phyloP scores from a whole-genome alignment of 2,888 invertebrate species.

The Xestia ashworthii region DNA sequence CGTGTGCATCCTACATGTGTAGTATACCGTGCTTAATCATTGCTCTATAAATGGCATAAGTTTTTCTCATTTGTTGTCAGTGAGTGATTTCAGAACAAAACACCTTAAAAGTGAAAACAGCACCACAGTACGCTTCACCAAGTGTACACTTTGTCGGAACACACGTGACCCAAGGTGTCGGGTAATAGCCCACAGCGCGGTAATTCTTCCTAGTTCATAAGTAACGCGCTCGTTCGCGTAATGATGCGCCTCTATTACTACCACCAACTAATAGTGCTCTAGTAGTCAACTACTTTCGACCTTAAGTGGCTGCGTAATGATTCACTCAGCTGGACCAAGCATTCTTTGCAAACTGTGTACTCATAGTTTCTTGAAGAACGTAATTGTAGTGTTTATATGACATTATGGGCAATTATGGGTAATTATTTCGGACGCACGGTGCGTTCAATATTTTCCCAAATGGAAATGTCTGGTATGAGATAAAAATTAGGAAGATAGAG shows the following conservation, averaged over 20 bases:
- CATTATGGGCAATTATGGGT: background rate
- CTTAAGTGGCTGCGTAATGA: conserved; percentile 49
- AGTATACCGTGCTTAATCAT: no score
- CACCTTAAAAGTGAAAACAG: background rate
- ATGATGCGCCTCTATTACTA: conserved; percentile 72
- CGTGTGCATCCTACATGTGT: no score
- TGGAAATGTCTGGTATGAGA: background rate
- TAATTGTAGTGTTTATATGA: conserved; percentile 27
- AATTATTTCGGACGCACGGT: background rate
- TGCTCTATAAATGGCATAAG: no score
- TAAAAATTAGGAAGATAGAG: background rate
- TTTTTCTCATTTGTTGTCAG: background rate
- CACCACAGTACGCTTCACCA: background rate
- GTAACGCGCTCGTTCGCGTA: conserved; percentile 71
- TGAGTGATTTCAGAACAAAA: background rate
- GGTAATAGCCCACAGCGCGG: conserved; percentile 67
- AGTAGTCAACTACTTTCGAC: conserved; percentile 60
- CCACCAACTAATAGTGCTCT: conserved; percentile 56
- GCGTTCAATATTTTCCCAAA: background rate
- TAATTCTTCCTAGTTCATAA: conserved; percentile 78
- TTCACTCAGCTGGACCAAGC: conserved; percentile 46
- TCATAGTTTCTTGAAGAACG: background rate
- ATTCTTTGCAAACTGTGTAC: conserved; percentile 35
- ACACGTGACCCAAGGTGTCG: conserved; percentile 56
- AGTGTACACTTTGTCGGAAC: conserved; percentile 50